Conservation (phyloP, 2,113 vertebrate species). For the Ptyas mucosa region DNA sequence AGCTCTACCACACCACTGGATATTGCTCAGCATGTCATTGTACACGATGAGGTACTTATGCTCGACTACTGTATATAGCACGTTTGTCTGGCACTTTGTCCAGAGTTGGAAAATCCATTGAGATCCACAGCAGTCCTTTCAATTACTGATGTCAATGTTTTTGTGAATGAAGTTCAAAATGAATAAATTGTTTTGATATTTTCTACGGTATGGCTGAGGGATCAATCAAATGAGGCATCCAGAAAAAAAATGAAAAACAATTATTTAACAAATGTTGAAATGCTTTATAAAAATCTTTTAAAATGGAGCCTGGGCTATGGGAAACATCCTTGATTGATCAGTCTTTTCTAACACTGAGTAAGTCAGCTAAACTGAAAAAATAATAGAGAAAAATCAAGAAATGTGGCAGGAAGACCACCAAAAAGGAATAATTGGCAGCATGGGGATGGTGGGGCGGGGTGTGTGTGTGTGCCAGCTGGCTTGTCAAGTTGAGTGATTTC, state of each 20-base stretch:
- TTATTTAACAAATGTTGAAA: not conserved
- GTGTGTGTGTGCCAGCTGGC: accelerated
- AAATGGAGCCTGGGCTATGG: not conserved
- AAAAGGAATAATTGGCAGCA: not conserved
- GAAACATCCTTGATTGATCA: not conserved
- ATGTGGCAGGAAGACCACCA: not conserved
- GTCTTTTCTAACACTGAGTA: not conserved
- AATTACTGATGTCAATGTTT: not conserved
- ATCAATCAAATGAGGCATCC: not conserved
- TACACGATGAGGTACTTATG: not conserved
- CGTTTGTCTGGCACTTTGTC: not conserved
- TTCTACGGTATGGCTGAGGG: not conserved
- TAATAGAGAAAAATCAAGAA: not conserved
- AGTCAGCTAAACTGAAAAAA: not conserved
- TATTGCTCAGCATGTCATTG: not conserved
- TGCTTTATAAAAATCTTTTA: not conserved
- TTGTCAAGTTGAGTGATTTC: not conserved
- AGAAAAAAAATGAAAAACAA: not conserved
- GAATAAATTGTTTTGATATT: not conserved
- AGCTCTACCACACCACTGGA: not conserved
- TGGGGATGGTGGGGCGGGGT: no score
- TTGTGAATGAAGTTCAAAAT: not conserved
- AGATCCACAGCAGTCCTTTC: not conserved
- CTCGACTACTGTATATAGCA: not conserved
- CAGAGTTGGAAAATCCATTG: not conserved